phyloP scores from a whole-genome alignment of 2,888 invertebrate species.

The Ryuthela nishihirai region DNA sequence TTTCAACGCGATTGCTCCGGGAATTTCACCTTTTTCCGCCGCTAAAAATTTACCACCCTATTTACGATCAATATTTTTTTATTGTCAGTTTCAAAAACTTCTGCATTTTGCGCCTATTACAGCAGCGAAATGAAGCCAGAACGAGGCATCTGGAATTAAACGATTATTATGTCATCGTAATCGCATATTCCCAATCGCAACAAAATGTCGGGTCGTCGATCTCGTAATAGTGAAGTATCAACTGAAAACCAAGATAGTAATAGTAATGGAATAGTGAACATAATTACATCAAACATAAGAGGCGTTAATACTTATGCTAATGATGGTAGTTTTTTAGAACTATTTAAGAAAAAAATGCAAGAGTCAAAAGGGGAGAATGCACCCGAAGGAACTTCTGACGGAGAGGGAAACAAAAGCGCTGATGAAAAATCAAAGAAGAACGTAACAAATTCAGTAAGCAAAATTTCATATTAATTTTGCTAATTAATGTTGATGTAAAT shows the following conservation, averaged over 20 bases:
- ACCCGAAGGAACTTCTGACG: constrained; percentile 32
- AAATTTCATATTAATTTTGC: background rate
- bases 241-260: constrained; percentile 21
- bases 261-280: constrained; percentile 30
- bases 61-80: too few relatives aligned
- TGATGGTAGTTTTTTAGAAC: constrained; percentile 38
- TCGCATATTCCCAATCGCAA: too few relatives aligned
- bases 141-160: too few relatives aligned
- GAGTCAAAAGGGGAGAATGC: constrained; percentile 26
- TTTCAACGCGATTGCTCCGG: too few relatives aligned
- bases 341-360: constrained; percentile 38
- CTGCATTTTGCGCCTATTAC: too few relatives aligned
- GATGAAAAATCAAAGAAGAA: constrained; percentile 26
- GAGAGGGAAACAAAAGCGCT: constrained; percentile 26
- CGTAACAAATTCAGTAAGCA: constrained; percentile 30
- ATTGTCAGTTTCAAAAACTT: too few relatives aligned
- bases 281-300: constrained; percentile 30
- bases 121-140: too few relatives aligned
- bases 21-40: too few relatives aligned
- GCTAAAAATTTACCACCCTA: too few relatives aligned
- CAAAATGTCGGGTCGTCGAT: too few relatives aligned
- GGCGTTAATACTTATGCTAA: constrained; percentile 38
- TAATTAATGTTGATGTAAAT: too few relatives aligned
- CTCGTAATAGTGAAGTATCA: background rate
- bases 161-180: too few relatives aligned